Percentiles rank a stretch among this genome's conserved stretches.
These are phyloP conservation scores for Gadopsis bispinosus DNA, from an alignment of 2,797 vertebrate genomes.

Conservation along the genomic window DNA sequence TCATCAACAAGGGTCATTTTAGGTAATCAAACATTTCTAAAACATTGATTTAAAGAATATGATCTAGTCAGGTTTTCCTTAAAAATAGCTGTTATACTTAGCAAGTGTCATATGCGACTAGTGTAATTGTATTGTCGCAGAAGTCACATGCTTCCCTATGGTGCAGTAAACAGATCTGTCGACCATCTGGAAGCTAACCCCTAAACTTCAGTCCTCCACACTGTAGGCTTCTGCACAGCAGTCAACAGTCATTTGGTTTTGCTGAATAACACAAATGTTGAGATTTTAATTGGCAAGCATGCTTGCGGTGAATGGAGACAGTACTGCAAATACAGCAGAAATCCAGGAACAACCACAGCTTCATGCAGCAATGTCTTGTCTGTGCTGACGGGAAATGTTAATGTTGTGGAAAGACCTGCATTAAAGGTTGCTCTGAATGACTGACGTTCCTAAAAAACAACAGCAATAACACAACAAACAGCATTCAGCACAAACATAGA, in stretches of 20 bases:
- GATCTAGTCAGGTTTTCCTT: not conserved
- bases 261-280: conserved; percentile 79
- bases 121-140: conserved; percentile 38
- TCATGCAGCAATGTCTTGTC: conserved; percentile 46
- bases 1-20: not conserved
- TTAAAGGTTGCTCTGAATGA: conserved; percentile 47
- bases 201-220: conserved; percentile 54
- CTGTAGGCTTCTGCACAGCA: conserved; percentile 67
- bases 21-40: not conserved
- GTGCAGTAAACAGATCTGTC: conserved; percentile 62
- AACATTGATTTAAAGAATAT: not conserved
- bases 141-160: conserved; percentile 41
- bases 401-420: conserved; percentile 34
- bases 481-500: not conserved
- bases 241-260: conserved; percentile 78
- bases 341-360: conserved; percentile 53
- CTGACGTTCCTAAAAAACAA: conserved; percentile 29
- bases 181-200: conserved; percentile 72
- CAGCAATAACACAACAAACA: conserved; percentile 21
- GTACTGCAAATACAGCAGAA: conserved; percentile 76
- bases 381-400: conserved; percentile 67
- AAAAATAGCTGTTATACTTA: conserved; percentile 14
- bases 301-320: conserved; percentile 67
- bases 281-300: conserved; percentile 77
- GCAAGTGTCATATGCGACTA: conserved; percentile 13